Evolutionary conservation across 2,888 invertebrate species (phyloP).

Genomic region (Selenia dentaria): DNA sequence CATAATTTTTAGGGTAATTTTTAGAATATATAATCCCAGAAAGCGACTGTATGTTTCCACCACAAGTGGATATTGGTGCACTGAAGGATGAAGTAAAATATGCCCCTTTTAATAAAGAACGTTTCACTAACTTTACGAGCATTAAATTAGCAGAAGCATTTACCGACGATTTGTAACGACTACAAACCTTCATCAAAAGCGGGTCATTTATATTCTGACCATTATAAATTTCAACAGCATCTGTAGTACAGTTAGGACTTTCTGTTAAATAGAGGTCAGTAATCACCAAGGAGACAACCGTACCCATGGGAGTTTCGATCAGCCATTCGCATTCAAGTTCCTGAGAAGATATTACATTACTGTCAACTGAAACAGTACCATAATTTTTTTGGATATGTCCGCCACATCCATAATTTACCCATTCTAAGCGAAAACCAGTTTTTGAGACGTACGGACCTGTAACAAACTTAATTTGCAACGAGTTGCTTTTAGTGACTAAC

Average conservation of each 20-base stretch:
- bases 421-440: slow-evolving; percentile 93
- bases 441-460: slow-evolving; percentile 82
- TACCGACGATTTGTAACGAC: slow-evolving; percentile 64
- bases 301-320: slow-evolving; percentile 87
- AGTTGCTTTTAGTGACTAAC: slow-evolving; percentile 83
- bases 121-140: slow-evolving; percentile 88
- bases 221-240: slow-evolving; percentile 87
- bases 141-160: slow-evolving; percentile 88
- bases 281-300: slow-evolving; percentile 87
- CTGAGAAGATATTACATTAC: slow-evolving; percentile 85
- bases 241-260: slow-evolving; percentile 83
- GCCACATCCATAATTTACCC: slow-evolving; percentile 91
- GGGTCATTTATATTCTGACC: slow-evolving; percentile 86
- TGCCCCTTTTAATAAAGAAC: slow-evolving; percentile 78
- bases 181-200: slow-evolving; percentile 85
- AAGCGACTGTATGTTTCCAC: slow-evolving; percentile 86
- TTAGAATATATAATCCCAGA: slow-evolving; percentile 90
- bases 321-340: slow-evolving; percentile 90
- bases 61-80: slow-evolving; percentile 86
- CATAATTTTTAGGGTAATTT: slow-evolving; percentile 94
- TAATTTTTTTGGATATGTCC: slow-evolving; percentile 82
- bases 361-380: slow-evolving; percentile 87
- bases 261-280: slow-evolving; percentile 86
- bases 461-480: slow-evolving; percentile 87
- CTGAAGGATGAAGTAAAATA: slow-evolving; percentile 85